Base-by-base conservation (phyloP, 1,140 invertebrate genomes). In the Phymastichus coffea region DNA sequence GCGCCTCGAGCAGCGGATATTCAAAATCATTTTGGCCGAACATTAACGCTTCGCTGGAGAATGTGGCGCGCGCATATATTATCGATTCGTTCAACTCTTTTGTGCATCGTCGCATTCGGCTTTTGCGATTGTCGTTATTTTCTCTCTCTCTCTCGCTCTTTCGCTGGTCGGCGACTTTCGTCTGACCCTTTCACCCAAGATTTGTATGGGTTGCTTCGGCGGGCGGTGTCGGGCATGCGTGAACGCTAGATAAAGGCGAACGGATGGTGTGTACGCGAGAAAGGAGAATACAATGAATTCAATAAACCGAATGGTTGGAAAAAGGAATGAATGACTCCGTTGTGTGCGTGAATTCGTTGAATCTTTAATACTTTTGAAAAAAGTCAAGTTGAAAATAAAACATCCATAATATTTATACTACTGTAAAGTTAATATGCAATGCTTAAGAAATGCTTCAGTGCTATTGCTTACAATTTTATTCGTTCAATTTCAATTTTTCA, bases 21-120 rank as follows among this genome's bases (percentile, higher is more conserved):
- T 52, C 20, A 52, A 38, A 52, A 40, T 51, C 49, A 40, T 52
- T 52, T 52, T 52, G 38, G 33, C 22, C 35, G 22, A n/a, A 35
- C 35, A 40, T 38, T 52, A 52, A 52, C 49, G 49, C 49, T 52
- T 38, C 49, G 15, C 49, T 15, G 49, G 22, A 38, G 49, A 52
- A 52, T 52, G n/a, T n/a, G n/a, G n/a, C n/a, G n/a, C 20, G n/a
- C 35, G 35, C 49, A 40, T 38, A 22, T 12, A 38, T 52, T 38
- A 52, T 52, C 35, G 35, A 38, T 52, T 38, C 35, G 20, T 52
- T 52, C 35, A 23, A 23, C 49, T 52, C 33, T 37, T 25, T 52
- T n/a, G 33, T 48, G 12, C 1, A 26, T 44, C 41, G 12, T 23
- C n/a, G 7, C 46, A 20, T 48, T 20, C 49, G 23, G 37, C 9